Evolutionary conservation across 1,140 invertebrate genomes (phyloP).

Genomic region (Rhagoletis zephyria): DNA sequence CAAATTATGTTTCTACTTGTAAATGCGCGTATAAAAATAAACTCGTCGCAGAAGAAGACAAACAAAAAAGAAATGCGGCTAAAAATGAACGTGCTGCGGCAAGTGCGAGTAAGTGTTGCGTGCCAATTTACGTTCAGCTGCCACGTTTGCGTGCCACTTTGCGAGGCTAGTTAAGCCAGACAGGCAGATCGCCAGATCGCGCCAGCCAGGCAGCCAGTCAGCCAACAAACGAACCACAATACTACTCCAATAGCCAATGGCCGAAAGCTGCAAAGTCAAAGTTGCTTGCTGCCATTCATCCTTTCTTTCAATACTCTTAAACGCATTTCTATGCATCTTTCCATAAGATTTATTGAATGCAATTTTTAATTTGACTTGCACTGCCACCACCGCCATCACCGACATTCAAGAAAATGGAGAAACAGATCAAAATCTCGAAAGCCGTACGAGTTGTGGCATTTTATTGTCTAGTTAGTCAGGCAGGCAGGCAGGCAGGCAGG

Average conservation of each 20-base stretch:
- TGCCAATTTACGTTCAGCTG: background rate
- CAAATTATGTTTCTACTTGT: constrained; percentile 25
- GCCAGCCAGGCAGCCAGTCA: background rate
- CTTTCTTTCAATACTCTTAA: background rate
- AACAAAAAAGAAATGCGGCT: background rate
- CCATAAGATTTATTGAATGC: constrained; percentile 19
- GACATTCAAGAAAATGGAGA: background rate
- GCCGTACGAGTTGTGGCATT: background rate
- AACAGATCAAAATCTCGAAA: background rate
- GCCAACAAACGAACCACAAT: background rate
- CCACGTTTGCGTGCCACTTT: constrained; percentile 38
- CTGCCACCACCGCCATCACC: background rate
- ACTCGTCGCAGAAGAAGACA: background rate
- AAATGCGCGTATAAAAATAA: constrained; percentile 14
- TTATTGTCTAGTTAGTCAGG: constrained; percentile 26
- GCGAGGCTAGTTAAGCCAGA: background rate
- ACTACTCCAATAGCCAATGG: background rate
- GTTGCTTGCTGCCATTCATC: background rate
- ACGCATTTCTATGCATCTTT: background rate
- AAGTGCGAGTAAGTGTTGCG: background rate
- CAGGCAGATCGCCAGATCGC: background rate
- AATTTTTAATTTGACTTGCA: background rate
- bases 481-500: background rate
- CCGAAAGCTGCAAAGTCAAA: constrained; percentile 16
- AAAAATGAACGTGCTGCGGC: background rate